A percentile compares a stretch with the other conserved stretches of the same genome.
These are phyloP conservation scores for Psittacula derbiana DNA, from an alignment of 2,797 vertebrate genomes.

Conservation along the genomic window DNA sequence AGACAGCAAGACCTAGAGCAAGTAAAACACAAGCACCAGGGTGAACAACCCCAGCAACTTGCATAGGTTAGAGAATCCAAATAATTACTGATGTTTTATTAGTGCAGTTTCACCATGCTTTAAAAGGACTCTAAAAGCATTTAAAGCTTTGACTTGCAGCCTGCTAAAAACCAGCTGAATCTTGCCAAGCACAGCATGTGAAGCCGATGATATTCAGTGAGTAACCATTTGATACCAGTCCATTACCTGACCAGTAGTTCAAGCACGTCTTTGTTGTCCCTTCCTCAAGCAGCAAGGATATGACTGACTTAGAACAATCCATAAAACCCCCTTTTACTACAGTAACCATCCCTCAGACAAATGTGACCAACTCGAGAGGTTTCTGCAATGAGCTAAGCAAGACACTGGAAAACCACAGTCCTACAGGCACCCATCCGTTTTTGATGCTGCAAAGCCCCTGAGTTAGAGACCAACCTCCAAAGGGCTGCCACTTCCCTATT, in stretches of 20 bases:
- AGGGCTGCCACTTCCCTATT: background rate
- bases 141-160: background rate
- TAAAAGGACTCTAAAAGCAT: background rate
- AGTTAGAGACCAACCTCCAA: background rate
- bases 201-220: rapidly evolving
- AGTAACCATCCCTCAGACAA: background rate
- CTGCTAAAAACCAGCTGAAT: background rate
- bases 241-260: background rate
- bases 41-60: background rate
- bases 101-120: background rate
- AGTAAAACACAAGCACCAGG: background rate
- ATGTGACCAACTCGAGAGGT: rapidly evolving
- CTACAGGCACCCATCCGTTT: rapidly evolving
- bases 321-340: background rate
- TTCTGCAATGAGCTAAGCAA: background rate
- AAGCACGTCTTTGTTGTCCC: background rate
- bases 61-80: background rate
- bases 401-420: background rate
- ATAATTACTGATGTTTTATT: background rate
- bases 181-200: background rate
- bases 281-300: background rate
- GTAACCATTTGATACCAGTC: background rate
- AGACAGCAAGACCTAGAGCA: background rate
- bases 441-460: background rate
- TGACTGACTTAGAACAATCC: rapidly evolving